These are phyloP conservation scores for Gerris lacustris DNA, from an alignment of 2,888 invertebrate genomes.

Conservation along the genomic window DNA sequence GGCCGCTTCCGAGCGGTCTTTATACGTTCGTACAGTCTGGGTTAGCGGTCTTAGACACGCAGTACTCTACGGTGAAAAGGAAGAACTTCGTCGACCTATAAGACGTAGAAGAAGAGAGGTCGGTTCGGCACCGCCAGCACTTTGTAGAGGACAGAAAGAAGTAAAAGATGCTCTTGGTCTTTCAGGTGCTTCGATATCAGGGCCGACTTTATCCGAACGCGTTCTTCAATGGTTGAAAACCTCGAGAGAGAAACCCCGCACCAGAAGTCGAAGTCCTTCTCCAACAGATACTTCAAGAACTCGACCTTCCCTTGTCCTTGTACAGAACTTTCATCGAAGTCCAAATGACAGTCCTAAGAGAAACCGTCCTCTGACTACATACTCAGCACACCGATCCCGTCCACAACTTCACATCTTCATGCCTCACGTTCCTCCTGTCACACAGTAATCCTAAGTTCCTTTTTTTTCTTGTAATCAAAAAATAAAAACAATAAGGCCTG, in stretches of 20 bases:
- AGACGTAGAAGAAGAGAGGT: conserved; percentile 9
- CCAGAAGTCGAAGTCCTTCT: neutral
- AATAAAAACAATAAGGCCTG: too few relatives aligned
- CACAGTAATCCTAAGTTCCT: neutral
- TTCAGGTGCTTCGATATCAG: neutral
- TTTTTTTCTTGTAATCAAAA: too few relatives aligned
- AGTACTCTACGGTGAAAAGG: conserved; percentile 53
- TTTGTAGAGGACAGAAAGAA: neutral
- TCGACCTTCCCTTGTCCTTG: neutral
- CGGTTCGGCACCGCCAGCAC: neutral
- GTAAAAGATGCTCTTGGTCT: neutral
- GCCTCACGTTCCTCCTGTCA: conserved; percentile 37
- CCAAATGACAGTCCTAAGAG: conserved; percentile 8
- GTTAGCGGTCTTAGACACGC: conserved; percentile 58
- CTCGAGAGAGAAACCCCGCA: conserved; percentile 12
- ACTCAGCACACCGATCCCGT: conserved; percentile 20
- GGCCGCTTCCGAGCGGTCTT: conserved; percentile 46
- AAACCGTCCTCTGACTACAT: conserved; percentile 12
- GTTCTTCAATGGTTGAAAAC: conserved; percentile 65
- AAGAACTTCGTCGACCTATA: conserved; percentile 3
- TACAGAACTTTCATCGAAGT: neutral
- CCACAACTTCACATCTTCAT: conserved; percentile 61
- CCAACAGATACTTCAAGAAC: neutral
- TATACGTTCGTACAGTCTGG: conserved; percentile 51
- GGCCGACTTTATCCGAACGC: conserved; percentile 44